Evolutionary conservation across 2,888 invertebrate genomes (phyloP).

Genomic region (Noctua fimbriata): DNA sequence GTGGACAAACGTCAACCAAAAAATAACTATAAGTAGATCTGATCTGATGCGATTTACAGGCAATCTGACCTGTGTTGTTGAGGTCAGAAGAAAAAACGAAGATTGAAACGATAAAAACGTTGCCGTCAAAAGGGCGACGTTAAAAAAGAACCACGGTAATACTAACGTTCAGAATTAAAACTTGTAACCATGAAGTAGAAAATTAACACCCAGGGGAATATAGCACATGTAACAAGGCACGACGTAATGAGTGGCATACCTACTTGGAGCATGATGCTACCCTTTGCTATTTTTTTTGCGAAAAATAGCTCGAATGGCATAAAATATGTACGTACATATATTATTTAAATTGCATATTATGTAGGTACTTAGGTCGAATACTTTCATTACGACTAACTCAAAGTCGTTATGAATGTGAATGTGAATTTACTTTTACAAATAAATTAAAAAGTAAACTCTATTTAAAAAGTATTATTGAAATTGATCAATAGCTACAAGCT

Average conservation of each 20-base stretch:
- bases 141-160: neutral
- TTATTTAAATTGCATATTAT: neutral
- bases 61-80: too few relatives aligned
- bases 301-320: neutral
- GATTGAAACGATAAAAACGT: neutral
- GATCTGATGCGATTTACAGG: too few relatives aligned
- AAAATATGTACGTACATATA: neutral
- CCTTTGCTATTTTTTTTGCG: neutral
- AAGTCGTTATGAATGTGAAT: too few relatives aligned
- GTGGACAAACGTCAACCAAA: neutral
- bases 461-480: neutral
- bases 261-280: neutral
- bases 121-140: neutral
- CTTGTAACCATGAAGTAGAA: neutral
- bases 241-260: neutral
- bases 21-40: neutral
- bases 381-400: neutral
- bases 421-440: slow-evolving; percentile 1
- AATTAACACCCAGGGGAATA: neutral
- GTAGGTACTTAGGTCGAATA: neutral
- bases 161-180: neutral
- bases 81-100: neutral
- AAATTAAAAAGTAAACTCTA: neutral
- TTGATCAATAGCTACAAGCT: neutral
- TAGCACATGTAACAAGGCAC: neutral